Base-by-base conservation (phyloP, 1,140 invertebrate genomes). In the Anastrepha ludens region DNA sequence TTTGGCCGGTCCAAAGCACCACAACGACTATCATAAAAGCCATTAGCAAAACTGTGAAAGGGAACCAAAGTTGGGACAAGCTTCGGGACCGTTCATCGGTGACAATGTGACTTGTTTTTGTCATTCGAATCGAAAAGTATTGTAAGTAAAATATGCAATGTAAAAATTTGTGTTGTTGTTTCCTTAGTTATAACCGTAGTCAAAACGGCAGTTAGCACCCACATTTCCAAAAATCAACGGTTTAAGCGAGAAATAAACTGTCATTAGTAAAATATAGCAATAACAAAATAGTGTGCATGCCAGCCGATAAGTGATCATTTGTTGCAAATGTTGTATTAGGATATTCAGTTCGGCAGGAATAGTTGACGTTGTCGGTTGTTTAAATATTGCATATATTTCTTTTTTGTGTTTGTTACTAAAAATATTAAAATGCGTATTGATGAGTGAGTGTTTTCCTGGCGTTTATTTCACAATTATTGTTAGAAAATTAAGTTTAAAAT, bases 61-160 rank as follows among this genome's bases (percentile, higher is more conserved):
- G 9, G 1, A 62, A 15, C 60, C 29, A 1, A 29, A 29, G 29
- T 29, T 29, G 29, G 29, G 4, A 62, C 8, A 15, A 62, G 60
- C 60, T 6, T 29, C 29, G 29, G 29, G 1, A 0, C 29, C 1
- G 29, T 29, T 29, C 29, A 29, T 29, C 29, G 29, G 29, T 29
- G 29, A 29, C 29, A 29, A 29, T 29, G 29, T 29, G 29, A 29
- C 13, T 62, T 62, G 60, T 17, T 62, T 62, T 1, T 62, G 15
- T 17, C 74, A 81, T 81, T 44, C 47, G 74, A 58, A 55, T 81
- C 5, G 74, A 81, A n/a, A 50, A 47, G 74, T n/a, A n/a, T n/a
- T n/a, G n/a, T 55, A 81, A 81, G 44, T 74, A 6, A 6, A 74
- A 44, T 55, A 8, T 55, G 11, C 6, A 3, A 6, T 55, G 29